Conservation (phyloP, 35 echinoderm and acorn worm species). For the Acanthaster planci region DNA sequence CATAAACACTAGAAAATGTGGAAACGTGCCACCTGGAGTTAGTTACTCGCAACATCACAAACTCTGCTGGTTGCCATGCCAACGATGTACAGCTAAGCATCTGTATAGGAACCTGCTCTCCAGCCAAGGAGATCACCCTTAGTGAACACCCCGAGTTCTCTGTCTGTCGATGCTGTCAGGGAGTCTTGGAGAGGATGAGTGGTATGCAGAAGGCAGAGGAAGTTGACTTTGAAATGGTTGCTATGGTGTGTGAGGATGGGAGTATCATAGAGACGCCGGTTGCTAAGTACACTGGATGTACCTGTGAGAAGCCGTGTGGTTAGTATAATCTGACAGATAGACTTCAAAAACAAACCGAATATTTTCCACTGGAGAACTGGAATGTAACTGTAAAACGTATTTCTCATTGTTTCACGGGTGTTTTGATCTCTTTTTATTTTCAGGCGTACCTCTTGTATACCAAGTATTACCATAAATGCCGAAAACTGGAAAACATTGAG, state of each 20-base stretch:
- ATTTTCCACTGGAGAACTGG: too few relatives aligned
- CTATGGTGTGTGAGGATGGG: background rate
- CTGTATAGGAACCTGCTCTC: slow-evolving; percentile 45
- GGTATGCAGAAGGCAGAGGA: background rate
- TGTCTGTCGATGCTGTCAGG: slow-evolving; percentile 15
- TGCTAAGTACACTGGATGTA: slow-evolving; percentile 15
- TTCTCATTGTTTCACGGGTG: background rate
- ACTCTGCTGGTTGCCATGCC: slow-evolving; percentile 51
- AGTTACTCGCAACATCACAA: slow-evolving; percentile 47
- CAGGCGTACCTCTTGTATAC: background rate
- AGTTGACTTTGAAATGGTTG: background rate
- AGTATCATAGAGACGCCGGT: background rate
- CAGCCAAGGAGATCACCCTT: slow-evolving; percentile 23
- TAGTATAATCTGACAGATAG: too few relatives aligned
- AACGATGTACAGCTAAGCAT: slow-evolving; percentile 36
- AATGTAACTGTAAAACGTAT: too few relatives aligned
- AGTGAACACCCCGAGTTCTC: slow-evolving; percentile 9
- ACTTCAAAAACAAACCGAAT: too few relatives aligned
- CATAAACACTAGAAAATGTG: background rate
- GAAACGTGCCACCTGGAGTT: slow-evolving; percentile 5
- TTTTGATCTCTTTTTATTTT: background rate
- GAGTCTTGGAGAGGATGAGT: background rate
- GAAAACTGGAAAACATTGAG: background rate
- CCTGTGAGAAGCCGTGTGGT: slow-evolving; percentile 2
- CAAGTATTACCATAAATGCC: background rate